Conservation (phyloP, 2,797 vertebrate species). For the Hozukius guyotensis region DNA sequence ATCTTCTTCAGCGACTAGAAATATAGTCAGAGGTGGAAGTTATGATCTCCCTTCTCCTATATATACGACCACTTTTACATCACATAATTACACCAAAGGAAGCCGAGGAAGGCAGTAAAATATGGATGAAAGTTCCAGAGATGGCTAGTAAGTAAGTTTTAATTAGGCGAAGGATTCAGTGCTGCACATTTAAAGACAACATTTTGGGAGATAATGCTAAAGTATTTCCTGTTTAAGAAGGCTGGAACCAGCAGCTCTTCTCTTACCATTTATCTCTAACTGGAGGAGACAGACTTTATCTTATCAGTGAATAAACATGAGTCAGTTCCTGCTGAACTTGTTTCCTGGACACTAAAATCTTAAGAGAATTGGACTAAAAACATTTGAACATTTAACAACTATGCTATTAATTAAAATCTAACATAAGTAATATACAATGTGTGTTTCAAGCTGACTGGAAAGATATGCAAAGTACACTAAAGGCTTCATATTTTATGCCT, state of each 20-base stretch:
- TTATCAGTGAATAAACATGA: background rate
- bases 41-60: background rate
- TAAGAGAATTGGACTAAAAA: background rate
- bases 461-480: conserved; percentile 8
- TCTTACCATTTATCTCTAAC: background rate
- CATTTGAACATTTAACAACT: background rate
- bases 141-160: too few relatives aligned
- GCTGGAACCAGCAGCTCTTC: conserved; percentile 72
- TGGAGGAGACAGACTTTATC: background rate
- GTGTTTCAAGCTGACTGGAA: background rate
- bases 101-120: background rate
- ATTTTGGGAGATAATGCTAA: background rate
- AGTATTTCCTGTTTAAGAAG: background rate
- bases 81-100: background rate
- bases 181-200: background rate
- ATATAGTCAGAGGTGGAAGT: background rate
- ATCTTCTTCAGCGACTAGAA: background rate
- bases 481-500: conserved; percentile 5
- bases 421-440: background rate
- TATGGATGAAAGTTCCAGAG: background rate
- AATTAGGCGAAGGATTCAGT: background rate
- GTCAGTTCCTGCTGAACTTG: conserved; percentile 44
- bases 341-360: background rate
- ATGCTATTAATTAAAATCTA: background rate
- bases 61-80: background rate